A percentile compares a stretch with the other conserved stretches of the same genome.
These are phyloP conservation scores for Tympanoctomys barrerae DNA, from an alignment of 2,797 vertebrate genomes.

Conservation along the genomic window DNA sequence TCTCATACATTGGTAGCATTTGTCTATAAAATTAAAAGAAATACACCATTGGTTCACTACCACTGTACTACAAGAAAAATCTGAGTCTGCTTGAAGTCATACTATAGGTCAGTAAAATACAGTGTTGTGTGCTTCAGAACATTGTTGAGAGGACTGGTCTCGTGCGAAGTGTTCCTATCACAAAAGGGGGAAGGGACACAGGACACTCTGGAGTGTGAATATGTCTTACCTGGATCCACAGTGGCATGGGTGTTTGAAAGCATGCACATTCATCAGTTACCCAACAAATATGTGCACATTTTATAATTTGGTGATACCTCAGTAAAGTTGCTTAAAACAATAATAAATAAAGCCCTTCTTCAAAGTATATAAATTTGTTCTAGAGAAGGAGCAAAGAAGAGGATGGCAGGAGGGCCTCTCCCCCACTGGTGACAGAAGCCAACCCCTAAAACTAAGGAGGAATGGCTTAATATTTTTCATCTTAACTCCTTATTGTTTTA, in stretches of 20 bases:
- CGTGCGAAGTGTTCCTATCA: neutral
- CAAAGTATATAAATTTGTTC: no score
- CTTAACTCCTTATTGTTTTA: neutral
- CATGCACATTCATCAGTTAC: neutral
- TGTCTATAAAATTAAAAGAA: neutral
- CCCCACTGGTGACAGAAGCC: rapidly evolving
- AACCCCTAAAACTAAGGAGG: neutral
- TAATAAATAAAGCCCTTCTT: neutral
- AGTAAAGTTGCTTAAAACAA: neutral
- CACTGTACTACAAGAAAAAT: neutral
- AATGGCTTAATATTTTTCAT: neutral
- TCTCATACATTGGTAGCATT: neutral
- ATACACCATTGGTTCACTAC: neutral
- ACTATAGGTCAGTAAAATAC: neutral
- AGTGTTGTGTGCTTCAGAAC: neutral
- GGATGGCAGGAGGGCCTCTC: no score
- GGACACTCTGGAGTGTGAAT: neutral
- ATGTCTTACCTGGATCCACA: neutral
- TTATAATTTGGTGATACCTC: neutral
- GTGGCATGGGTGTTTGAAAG: neutral
- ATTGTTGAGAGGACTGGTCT: neutral
- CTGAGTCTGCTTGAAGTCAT: neutral
- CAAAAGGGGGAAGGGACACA: no score
- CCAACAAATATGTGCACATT: neutral
- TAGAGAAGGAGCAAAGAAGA: rapidly evolving